A percentile compares a stretch with the other conserved stretches of the same genome.
phyloP scores from a whole-genome alignment of 2,797 vertebrate genomes.

The Arvicola amphibius region DNA sequence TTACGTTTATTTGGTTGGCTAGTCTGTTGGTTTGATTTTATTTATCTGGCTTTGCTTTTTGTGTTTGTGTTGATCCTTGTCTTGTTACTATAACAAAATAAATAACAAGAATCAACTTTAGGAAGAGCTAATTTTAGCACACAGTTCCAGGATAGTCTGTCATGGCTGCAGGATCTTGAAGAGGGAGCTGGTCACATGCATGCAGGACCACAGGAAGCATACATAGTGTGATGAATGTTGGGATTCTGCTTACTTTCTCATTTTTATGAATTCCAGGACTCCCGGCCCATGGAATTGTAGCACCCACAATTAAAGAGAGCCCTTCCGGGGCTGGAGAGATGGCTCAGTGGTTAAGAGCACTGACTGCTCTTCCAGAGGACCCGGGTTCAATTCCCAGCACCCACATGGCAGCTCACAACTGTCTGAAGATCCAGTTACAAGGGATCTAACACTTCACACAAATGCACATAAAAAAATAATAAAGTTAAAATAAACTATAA shows the following conservation, averaged over 20 bases:
- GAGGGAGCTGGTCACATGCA: neutral
- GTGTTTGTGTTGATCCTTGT: neutral
- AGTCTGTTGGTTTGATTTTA: neutral
- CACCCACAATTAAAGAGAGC: neutral
- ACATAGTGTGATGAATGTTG: neutral
- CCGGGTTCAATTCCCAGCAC: too few relatives aligned
- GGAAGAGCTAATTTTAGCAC: neutral
- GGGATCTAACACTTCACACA: too few relatives aligned
- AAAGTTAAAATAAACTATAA: too few relatives aligned
- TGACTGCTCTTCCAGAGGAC: too few relatives aligned
- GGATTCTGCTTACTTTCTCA: neutral
- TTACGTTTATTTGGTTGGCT: neutral
- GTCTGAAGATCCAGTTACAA: too few relatives aligned
- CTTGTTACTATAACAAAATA: neutral
- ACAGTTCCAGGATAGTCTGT: neutral
- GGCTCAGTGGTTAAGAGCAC: too few relatives aligned
- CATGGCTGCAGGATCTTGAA: neutral
- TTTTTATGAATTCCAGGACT: neutral
- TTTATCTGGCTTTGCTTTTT: neutral
- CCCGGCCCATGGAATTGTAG: neutral
- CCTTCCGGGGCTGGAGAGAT: too few relatives aligned
- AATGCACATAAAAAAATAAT: too few relatives aligned
- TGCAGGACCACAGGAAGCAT: neutral
- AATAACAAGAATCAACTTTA: neutral
- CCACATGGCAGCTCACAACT: too few relatives aligned